Conservation (phyloP, 2,797 vertebrate genomes). For the Mormyrus proboscirostris region DNA sequence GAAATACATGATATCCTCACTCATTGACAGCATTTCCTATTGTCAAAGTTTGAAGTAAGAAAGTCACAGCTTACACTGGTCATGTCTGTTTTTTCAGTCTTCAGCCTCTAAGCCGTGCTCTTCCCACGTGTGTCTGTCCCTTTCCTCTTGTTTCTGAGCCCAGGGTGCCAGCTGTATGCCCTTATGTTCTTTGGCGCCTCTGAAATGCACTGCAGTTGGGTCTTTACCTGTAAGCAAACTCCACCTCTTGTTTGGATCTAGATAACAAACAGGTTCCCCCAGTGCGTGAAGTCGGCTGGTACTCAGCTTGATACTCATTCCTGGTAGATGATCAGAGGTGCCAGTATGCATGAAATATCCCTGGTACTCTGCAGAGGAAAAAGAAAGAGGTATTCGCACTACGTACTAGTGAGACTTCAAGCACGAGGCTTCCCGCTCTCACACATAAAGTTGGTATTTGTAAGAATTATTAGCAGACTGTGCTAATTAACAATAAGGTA, state of each 20-base stretch:
- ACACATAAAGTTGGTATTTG: background rate
- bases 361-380: background rate
- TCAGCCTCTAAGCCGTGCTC: background rate
- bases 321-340: background rate
- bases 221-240: background rate
- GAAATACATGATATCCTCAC: background rate
- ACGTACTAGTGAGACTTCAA: background rate
- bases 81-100: background rate
- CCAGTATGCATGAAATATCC: background rate
- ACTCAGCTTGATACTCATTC: background rate
- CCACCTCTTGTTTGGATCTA: background rate
- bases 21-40: background rate
- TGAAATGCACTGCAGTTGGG: background rate
- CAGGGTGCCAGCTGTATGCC: background rate
- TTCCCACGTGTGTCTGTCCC: background rate
- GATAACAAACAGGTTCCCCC: conserved; percentile 1
- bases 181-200: background rate
- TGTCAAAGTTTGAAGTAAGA: background rate
- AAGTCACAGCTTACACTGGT: background rate
- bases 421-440: background rate
- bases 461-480: background rate
- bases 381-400: background rate
- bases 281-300: background rate
- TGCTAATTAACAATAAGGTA: background rate
- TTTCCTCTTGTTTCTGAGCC: background rate